phyloP scores from a whole-genome alignment of 2,113 vertebrate genomes.

The Orthonyx spaldingii region DNA sequence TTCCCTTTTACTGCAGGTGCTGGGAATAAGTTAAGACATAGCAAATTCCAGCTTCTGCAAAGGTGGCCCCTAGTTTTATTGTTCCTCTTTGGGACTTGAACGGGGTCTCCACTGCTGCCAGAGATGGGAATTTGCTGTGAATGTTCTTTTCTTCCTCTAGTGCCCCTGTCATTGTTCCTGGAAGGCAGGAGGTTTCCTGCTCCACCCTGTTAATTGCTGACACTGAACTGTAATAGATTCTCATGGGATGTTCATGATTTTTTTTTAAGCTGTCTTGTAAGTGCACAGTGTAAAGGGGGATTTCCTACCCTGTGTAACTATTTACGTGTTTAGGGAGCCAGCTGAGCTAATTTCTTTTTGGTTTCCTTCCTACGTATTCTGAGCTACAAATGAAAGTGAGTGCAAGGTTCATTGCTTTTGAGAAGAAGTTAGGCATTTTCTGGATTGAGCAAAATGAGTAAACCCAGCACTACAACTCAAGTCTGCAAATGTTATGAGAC shows the following conservation, averaged over 20 bases:
- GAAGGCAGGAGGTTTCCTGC: constrained; percentile 30
- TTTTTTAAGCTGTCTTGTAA: neutral
- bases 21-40: neutral
- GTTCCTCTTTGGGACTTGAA: neutral
- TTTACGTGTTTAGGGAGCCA: neutral
- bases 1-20: neutral
- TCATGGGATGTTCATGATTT: neutral
- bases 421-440: neutral
- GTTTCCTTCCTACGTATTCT: neutral
- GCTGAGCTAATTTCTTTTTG: neutral
- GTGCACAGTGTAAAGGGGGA: neutral
- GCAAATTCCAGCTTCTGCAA: neutral
- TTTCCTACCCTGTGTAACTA: neutral
- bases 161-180: constrained; percentile 14
- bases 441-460: neutral
- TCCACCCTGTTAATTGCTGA: constrained; percentile 18
- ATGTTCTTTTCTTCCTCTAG: neutral
- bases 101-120: neutral
- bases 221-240: neutral
- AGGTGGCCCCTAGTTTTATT: neutral
- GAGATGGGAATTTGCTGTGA: neutral
- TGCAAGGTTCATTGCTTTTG: neutral
- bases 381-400: neutral
- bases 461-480: neutral
- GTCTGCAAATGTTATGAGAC: neutral